Evolutionary conservation across 2,797 vertebrate genomes (phyloP).

Genomic region (Microhierax caerulescens): DNA sequence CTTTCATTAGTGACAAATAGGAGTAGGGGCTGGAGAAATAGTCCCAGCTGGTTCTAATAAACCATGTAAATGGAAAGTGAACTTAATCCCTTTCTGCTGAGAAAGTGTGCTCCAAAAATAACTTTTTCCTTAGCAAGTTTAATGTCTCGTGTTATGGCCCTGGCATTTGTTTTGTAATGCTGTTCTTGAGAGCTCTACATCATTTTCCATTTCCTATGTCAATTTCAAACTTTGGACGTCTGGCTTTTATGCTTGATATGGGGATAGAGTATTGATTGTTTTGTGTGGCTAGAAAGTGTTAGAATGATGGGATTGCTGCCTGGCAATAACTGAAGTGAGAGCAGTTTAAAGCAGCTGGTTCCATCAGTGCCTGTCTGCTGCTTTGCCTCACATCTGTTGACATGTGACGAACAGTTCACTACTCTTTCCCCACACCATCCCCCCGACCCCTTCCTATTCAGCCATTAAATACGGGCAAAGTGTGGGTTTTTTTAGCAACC

Average conservation of each 20-base stretch:
- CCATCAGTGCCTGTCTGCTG: neutral
- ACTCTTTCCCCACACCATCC: neutral
- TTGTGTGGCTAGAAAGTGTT: neutral
- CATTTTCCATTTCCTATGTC: neutral
- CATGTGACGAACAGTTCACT: neutral
- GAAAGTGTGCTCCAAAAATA: neutral
- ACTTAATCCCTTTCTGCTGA: neutral
- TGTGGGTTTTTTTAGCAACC: rapidly evolving
- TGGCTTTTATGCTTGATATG: neutral
- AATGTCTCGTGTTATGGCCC: neutral
- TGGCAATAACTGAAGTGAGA: neutral
- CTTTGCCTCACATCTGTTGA: neutral
- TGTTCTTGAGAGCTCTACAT: neutral
- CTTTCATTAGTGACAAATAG: neutral
- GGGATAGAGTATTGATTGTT: neutral
- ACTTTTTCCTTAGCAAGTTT: neutral
- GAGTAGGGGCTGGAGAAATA: neutral
- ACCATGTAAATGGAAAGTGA: neutral
- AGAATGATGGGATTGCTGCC: neutral
- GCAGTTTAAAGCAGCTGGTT: neutral
- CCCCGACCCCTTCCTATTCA: neutral
- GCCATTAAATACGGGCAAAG: neutral
- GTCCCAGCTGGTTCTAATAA: neutral
- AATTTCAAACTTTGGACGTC: neutral
- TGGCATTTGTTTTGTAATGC: neutral